Conservation (phyloP, 2,113 vertebrate genomes). For the Ophthalmolycus amberensis region DNA sequence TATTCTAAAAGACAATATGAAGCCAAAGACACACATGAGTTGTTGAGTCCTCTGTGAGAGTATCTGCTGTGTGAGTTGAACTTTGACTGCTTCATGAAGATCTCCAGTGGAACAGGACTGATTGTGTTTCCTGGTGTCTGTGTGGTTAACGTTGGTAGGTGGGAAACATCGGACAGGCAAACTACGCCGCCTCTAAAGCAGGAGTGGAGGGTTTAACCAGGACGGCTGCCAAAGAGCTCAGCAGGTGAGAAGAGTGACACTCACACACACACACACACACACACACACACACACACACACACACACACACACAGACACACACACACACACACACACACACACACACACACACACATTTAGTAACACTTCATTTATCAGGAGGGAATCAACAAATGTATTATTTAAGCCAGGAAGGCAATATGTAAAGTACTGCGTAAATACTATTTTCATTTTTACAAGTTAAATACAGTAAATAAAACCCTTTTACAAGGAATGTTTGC, state of each 20-base stretch:
- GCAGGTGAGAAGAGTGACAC: constrained; percentile 72
- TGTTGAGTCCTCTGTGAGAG: not conserved
- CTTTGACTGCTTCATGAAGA: not conserved
- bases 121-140: not conserved
- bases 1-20: not conserved
- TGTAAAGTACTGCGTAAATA: too few relatives aligned
- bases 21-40: not conserved
- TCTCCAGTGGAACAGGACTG: not conserved
- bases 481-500: not conserved
- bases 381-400: too few relatives aligned
- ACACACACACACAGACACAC: not conserved
- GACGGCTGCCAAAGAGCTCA: constrained; percentile 87
- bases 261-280: too few relatives aligned
- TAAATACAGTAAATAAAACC: not conserved
- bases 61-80: not conserved
- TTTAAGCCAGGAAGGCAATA: not conserved
- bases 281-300: too few relatives aligned
- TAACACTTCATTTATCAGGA: too few relatives aligned
- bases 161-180: constrained; percentile 89
- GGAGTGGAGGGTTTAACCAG: constrained; percentile 89
- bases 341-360: not conserved
- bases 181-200: constrained; percentile 90
- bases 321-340: accelerated
- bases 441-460: not conserved
- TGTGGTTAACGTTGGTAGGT: constrained; percentile 77